These are phyloP conservation scores for Ia io DNA, from an alignment of 2,113 vertebrate species.

Conservation along the genomic window DNA sequence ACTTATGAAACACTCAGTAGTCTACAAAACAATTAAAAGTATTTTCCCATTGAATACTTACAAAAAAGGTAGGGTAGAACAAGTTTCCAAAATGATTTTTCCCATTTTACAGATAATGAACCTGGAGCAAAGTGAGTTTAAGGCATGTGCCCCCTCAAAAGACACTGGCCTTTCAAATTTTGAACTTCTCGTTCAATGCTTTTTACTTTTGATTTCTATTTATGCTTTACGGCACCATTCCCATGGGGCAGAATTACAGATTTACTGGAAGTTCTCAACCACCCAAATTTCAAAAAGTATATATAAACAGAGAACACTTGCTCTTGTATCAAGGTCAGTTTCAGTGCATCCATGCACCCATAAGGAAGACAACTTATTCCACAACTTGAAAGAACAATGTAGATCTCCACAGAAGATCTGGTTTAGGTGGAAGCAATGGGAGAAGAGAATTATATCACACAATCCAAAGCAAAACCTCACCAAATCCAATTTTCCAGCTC, in stretches of 20 bases:
- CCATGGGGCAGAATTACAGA: background rate
- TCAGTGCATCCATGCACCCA: background rate
- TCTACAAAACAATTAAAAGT: background rate
- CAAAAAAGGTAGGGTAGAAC: background rate
- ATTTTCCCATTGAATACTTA: background rate
- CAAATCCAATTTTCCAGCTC: background rate
- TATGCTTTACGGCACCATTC: background rate
- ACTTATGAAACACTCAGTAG: background rate
- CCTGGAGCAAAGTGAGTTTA: background rate
- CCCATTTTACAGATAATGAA: background rate
- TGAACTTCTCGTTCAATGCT: background rate
- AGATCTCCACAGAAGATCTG: background rate
- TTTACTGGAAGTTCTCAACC: constrained; percentile 17
- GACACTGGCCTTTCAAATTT: background rate
- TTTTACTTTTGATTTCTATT: constrained; percentile 14
- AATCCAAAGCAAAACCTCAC: background rate
- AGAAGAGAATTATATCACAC: background rate
- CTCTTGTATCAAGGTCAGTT: background rate
- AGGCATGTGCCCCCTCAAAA: background rate
- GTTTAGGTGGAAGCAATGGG: background rate
- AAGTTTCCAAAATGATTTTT: background rate
- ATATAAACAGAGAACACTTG: background rate
- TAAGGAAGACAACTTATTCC: background rate
- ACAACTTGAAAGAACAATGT: background rate
- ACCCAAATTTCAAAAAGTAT: background rate